Conservation (phyloP, 2,113 vertebrate genomes). For the Corapipo altera region DNA sequence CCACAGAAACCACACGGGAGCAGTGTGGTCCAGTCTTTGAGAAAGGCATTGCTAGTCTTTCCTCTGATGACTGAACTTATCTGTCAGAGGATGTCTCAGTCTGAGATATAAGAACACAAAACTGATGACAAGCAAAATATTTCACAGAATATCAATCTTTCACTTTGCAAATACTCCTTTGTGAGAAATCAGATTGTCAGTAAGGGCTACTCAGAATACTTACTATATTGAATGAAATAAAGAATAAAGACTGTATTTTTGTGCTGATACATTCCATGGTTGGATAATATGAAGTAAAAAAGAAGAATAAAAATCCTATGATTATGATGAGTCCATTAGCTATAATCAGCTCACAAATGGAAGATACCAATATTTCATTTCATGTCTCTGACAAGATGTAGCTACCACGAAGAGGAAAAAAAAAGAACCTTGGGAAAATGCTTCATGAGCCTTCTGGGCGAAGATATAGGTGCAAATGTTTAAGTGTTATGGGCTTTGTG, state of each 20-base stretch:
- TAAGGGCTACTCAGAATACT: slow-evolving; percentile 58
- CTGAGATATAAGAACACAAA: slow-evolving; percentile 60
- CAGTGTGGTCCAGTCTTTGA: slow-evolving; percentile 81
- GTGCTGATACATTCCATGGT: slow-evolving; percentile 43
- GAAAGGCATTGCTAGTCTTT: slow-evolving; percentile 13
- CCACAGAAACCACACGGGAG: slow-evolving; percentile 79
- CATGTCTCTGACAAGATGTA: slow-evolving; percentile 2
- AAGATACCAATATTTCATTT: slow-evolving; percentile 36
- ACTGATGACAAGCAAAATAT: slow-evolving; percentile 79
- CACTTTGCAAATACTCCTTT: slow-evolving; percentile 76
- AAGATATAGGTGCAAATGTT: background rate
- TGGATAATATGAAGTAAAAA: slow-evolving; percentile 28
- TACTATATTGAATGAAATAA: slow-evolving; percentile 49
- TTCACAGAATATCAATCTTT: slow-evolving; percentile 79
- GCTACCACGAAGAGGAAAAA: background rate
- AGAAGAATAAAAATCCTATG: background rate
- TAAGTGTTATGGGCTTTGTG: background rate
- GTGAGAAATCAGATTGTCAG: slow-evolving; percentile 71
- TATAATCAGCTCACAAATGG: slow-evolving; percentile 44
- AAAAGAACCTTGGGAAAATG: background rate
- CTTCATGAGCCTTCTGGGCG: background rate
- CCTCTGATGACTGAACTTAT: slow-evolving; percentile 57
- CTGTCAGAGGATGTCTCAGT: slow-evolving; percentile 65
- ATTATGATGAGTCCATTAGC: slow-evolving; percentile 43
- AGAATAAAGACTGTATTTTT: slow-evolving; percentile 58